Percentiles rank a stretch among this genome's conserved stretches.
Conservation (phyloP, 2,797 vertebrate genomes). For the Steatocranus sp. region DNA sequence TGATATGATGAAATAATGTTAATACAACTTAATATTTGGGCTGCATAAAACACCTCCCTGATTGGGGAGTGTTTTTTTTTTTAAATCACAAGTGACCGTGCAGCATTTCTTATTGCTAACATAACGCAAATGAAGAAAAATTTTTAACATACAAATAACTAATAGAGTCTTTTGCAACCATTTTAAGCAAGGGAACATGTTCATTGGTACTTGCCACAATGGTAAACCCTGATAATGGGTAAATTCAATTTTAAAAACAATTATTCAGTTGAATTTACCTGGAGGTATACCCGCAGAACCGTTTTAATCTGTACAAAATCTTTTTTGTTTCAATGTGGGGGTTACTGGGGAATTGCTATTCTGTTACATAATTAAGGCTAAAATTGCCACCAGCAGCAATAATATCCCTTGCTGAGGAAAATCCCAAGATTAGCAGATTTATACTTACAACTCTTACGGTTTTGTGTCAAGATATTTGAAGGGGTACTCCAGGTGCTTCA, state of each 20-base stretch:
- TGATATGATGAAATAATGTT: neutral
- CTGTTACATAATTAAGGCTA: conserved; percentile 37
- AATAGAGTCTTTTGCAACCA: neutral
- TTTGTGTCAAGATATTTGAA: neutral
- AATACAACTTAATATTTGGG: neutral
- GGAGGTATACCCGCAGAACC: neutral
- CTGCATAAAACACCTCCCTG: neutral
- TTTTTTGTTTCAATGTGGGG: neutral
- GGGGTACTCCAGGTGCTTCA: neutral
- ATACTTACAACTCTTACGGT: neutral
- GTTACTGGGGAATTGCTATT: neutral
- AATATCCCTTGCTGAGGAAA: conserved; percentile 1
- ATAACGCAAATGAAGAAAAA: neutral
- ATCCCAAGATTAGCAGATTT: neutral
- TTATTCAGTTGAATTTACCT: neutral
- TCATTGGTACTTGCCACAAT: neutral
- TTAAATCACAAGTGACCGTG: neutral
- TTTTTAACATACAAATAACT: neutral
- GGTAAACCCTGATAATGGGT: neutral
- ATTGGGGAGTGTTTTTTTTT: neutral
- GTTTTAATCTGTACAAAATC: conserved; percentile 11
- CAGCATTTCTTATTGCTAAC: conserved; percentile 27
- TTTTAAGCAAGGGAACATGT: neutral
- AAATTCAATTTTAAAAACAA: neutral
- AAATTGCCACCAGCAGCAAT: conserved; percentile 28